Base-by-base conservation (phyloP, 2,113 vertebrate species). In the Peromyscus leucopus region DNA sequence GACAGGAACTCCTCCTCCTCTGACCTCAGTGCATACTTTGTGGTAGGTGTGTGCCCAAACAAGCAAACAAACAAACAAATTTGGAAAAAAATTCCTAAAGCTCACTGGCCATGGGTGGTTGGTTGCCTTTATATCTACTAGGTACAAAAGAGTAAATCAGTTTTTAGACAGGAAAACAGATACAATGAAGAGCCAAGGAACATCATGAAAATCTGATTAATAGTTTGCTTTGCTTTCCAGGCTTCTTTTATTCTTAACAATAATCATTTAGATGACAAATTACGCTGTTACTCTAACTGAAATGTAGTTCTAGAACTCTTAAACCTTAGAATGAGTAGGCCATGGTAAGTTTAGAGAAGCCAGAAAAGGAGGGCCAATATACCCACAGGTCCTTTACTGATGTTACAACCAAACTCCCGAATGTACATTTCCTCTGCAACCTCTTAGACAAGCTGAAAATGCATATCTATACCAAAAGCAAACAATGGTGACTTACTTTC, bases 121-220 rank as follows among this genome's bases (percentile, higher is more conserved):
- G 33, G 33, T 19, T 89, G 31, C 36, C 48, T 96, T 96, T 71
- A 46, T 46, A 87, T 74, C 33, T 88, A 90, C 48, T 78, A 85
- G 88, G 33, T 71, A 80, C 16, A 59, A 75, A 95, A 97, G 17
- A n/a, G 79, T 42, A 90, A 85, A 71, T 80, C 22, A 7, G 0
- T 57, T 86, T 83, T 31, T 22, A 67, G 55, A 75, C 39, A 78
- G 42, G 36, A 42, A 75, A 84, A 76, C 31, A 22, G 28, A 4
- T 33, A 69, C 57, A 71, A 95, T 36, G 26, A 61, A 57, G n/a
- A 61, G 48, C 6, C 69, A 95, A 72, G 71, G 4, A 89, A 2
- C 21, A 76, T 39, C 33, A 90, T 5, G 42, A 87, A 90, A 71
- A 95, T 63, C 17, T 80, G 84, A 26, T 67, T 55, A 88, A 24